Evolutionary conservation across 2,113 vertebrate species (phyloP).

Genomic region (Atractosteus spatula): DNA sequence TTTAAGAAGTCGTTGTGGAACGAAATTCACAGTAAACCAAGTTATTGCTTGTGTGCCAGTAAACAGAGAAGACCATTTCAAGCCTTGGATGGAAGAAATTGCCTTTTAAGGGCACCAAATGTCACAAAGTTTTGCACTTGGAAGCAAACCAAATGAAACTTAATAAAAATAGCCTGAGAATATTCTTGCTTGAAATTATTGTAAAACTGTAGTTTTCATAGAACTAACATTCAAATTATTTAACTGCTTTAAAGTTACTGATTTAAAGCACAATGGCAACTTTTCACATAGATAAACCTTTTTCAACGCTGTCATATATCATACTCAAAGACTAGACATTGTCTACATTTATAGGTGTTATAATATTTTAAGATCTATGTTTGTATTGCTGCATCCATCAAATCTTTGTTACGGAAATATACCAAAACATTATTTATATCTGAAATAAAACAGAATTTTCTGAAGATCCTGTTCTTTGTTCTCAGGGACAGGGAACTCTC

Average conservation of each 20-base stretch:
- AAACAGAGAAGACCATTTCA: slow-evolving; percentile 10
- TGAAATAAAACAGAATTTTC: no score
- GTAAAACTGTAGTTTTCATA: slow-evolving; percentile 5
- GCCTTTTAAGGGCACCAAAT: slow-evolving; percentile 24
- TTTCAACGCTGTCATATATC: no score
- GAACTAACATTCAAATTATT: slow-evolving; percentile 8
- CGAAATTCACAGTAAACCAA: slow-evolving; percentile 16
- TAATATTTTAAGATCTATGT: no score
- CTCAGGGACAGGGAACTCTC: no score
- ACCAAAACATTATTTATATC: no score
- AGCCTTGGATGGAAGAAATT: slow-evolving; percentile 16
- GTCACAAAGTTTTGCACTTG: slow-evolving; percentile 18
- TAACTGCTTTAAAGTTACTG: neutral
- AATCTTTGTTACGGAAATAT: no score
- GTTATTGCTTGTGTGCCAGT: neutral
- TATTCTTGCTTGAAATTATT: slow-evolving; percentile 20
- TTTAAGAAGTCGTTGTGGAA: slow-evolving; percentile 11
- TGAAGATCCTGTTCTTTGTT: no score
- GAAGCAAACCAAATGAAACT: slow-evolving; percentile 21
- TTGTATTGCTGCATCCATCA: no score
- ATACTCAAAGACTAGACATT: no score
- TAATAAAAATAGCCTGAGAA: slow-evolving; percentile 29
- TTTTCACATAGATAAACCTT: no score
- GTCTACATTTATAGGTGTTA: no score
- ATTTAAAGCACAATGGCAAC: no score